phyloP scores from a whole-genome alignment of 2,888 invertebrate species.

The Sussaba pulchella region DNA sequence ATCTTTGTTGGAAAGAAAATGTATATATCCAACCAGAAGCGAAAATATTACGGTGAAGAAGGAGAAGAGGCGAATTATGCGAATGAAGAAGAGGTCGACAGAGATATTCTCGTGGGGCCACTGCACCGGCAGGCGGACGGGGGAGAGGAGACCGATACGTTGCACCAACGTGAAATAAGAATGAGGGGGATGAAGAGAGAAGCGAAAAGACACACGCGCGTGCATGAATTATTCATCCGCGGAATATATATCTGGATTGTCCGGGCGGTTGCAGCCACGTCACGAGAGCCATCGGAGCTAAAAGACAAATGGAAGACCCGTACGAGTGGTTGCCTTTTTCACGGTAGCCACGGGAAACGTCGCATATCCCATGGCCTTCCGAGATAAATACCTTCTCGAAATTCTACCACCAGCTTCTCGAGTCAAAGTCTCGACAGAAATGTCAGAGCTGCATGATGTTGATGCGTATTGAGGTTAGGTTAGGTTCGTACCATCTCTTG shows the following conservation, averaged over 20 bases:
- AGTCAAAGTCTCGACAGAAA: no score
- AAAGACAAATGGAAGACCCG: slow-evolving; percentile 58
- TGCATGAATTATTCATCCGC: slow-evolving; percentile 68
- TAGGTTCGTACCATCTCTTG: no score
- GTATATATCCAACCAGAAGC: no score
- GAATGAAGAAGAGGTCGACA: slow-evolving; percentile 43
- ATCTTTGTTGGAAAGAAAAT: slow-evolving; percentile 40
- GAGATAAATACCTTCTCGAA: no score
- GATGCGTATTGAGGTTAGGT: no score
- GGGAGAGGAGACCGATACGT: no score
- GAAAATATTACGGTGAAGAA: no score
- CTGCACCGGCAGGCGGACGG: slow-evolving; percentile 41
- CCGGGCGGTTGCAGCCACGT: slow-evolving; percentile 48
- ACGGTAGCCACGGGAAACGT: no score
- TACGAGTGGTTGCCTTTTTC: slow-evolving; percentile 58
- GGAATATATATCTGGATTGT: slow-evolving; percentile 60
- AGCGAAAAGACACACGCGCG: slow-evolving; percentile 55
- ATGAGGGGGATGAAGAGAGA: slow-evolving; percentile 49
- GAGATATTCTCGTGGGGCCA: slow-evolving; percentile 58
- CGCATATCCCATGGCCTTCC: no score
- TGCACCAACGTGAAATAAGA: no score
- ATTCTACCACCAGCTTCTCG: no score
- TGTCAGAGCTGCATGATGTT: no score
- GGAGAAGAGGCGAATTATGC: slow-evolving; percentile 24
- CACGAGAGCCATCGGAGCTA: slow-evolving; percentile 38